Evolutionary conservation across 2,888 invertebrate species (phyloP).

Genomic region (Drosophila testacea): DNA sequence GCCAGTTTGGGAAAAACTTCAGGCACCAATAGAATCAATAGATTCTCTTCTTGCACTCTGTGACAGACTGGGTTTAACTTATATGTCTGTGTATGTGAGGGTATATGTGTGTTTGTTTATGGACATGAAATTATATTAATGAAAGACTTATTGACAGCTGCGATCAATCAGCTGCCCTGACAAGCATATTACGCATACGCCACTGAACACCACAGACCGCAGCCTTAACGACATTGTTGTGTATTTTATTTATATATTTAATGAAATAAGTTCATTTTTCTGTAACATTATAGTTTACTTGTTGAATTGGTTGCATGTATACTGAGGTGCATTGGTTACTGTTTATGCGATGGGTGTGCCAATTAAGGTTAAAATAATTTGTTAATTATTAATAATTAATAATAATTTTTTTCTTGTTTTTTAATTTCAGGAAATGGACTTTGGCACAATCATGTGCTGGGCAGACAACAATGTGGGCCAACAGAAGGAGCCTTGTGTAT

Average conservation of each 20-base stretch:
- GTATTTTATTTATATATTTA: constrained; percentile 48
- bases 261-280: constrained; percentile 59
- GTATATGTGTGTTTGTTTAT: constrained; percentile 41
- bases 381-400: constrained; percentile 18
- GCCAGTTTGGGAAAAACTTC: constrained; percentile 55
- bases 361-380: constrained; percentile 7
- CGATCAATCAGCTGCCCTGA: constrained; percentile 77
- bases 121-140: constrained; percentile 80
- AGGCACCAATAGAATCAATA: neutral
- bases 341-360: neutral
- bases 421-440: constrained; percentile 88
- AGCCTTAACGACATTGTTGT: constrained; percentile 45
- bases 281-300: constrained; percentile 23
- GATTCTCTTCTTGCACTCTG: neutral
- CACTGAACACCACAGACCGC: constrained; percentile 16
- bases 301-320: neutral
- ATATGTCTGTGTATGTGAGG: constrained; percentile 12
- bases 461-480: constrained; percentile 90
- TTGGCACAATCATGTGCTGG: constrained; percentile 91
- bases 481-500: constrained; percentile 91
- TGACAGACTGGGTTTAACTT: constrained; percentile 1
- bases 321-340: neutral
- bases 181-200: constrained; percentile 56
- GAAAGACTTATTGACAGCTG: constrained; percentile 83
- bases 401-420: constrained; percentile 7